A percentile compares a stretch with the other conserved stretches of the same genome.
Conservation (phyloP, 2,113 vertebrate genomes). For the Nanorana parkeri region DNA sequence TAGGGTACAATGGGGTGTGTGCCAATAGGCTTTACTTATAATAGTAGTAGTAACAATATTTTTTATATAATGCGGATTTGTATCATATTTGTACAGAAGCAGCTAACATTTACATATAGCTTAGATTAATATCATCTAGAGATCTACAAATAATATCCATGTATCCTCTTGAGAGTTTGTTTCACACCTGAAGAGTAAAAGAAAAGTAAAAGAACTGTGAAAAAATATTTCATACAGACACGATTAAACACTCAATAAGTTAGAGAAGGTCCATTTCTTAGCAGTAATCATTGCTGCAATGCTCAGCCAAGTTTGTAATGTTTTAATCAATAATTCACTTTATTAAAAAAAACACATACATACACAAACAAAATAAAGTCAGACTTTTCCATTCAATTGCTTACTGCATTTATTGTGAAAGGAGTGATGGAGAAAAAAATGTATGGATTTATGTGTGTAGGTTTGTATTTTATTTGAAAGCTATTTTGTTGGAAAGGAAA, state of each 20-base stretch:
- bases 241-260: slow-evolving; percentile 42
- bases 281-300: slow-evolving; percentile 46
- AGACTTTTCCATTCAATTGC: slow-evolving; percentile 34
- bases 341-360: slow-evolving; percentile 42
- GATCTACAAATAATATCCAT: too few species aligned
- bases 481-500: slow-evolving; percentile 14
- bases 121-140: too few species aligned
- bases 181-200: not conserved
- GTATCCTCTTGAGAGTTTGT: not conserved
- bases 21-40: too few species aligned
- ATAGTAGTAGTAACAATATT: too few species aligned
- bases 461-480: slow-evolving; percentile 38
- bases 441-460: slow-evolving; percentile 24
- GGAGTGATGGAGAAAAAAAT: slow-evolving; percentile 28
- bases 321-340: slow-evolving; percentile 56
- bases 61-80: too few species aligned
- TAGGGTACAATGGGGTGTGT: too few species aligned
- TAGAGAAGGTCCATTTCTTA: slow-evolving; percentile 37
- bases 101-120: too few species aligned
- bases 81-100: too few species aligned
- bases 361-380: slow-evolving; percentile 46
- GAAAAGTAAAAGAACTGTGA: not conserved
- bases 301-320: slow-evolving; percentile 49
- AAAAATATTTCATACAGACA: slow-evolving; percentile 27
- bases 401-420: slow-evolving; percentile 40